Percentiles rank a stretch among this genome's conserved stretches.
Evolutionary conservation across 92 coral and sea anemone genomes (phyloP).

Genomic region (Phymanthus crucifer): DNA sequence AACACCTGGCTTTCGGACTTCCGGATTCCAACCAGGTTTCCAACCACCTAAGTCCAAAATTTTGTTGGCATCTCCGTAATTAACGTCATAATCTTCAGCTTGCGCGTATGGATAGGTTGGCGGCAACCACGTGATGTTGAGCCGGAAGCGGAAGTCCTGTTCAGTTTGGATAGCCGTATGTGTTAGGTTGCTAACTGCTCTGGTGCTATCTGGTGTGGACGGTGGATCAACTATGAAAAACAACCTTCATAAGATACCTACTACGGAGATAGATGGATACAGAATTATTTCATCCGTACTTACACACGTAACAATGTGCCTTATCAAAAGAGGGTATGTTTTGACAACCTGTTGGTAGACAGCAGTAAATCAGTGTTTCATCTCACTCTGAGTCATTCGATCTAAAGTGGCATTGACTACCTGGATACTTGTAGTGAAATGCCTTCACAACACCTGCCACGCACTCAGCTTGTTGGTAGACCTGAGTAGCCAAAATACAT

Average conservation of each 20-base stretch:
- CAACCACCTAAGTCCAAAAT: neutral
- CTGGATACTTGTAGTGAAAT: neutral
- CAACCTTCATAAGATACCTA: neutral
- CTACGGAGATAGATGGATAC: neutral
- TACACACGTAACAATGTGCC: neutral
- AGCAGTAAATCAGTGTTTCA: neutral
- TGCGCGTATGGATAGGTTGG: constrained; percentile 46
- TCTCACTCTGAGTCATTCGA: neutral
- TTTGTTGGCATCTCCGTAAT: constrained; percentile 3
- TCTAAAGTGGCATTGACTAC: neutral
- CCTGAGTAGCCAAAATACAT: neutral
- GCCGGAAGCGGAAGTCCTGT: constrained; percentile 42
- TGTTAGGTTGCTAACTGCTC: constrained; percentile 37
- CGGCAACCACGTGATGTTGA: constrained; percentile 47
- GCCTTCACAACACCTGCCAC: neutral
- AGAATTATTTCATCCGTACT: neutral
- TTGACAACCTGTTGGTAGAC: neutral
- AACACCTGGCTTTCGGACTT: neutral
- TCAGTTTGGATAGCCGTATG: neutral
- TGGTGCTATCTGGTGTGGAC: constrained; percentile 15
- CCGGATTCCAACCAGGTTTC: neutral
- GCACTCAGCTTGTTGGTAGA: neutral
- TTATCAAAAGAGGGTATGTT: neutral
- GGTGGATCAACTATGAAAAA: constrained; percentile 56
- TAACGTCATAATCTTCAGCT: neutral